Percentiles rank a stretch among this genome's conserved stretches.
These are phyloP conservation scores for Rhingia rostrata DNA, from an alignment of 2,888 invertebrate species.

Conservation along the genomic window DNA sequence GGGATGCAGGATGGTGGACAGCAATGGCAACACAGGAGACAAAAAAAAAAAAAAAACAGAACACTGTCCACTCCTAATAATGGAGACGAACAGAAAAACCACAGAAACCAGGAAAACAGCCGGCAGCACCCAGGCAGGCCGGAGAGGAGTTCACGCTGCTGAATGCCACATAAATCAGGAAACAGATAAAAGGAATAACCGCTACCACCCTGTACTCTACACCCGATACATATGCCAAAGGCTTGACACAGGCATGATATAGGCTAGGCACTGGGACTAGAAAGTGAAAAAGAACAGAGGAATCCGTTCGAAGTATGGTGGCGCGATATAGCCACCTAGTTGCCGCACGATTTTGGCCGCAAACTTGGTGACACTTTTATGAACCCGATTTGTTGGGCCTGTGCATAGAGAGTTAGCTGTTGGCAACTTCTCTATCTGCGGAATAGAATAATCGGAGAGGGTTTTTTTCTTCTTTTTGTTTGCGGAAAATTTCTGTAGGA, in stretches of 20 bases:
- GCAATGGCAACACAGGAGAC: neutral
- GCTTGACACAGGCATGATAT: constrained; percentile 33
- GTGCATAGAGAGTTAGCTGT: constrained; percentile 16
- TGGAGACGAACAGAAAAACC: constrained; percentile 50
- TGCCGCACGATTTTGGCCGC: constrained; percentile 67
- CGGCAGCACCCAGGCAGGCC: constrained; percentile 45
- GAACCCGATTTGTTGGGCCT: constrained; percentile 50
- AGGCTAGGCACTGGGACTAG: neutral
- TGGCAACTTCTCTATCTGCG: constrained; percentile 45
- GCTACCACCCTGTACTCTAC: constrained; percentile 24
- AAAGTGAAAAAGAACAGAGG: constrained; percentile 35
- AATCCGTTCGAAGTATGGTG: constrained; percentile 39
- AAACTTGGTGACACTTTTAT: constrained; percentile 71
- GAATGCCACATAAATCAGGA: constrained; percentile 69
- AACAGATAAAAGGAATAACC: constrained; percentile 64
- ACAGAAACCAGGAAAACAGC: constrained; percentile 65
- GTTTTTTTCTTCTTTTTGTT: neutral
- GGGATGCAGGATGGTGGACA: neutral
- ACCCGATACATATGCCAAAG: constrained; percentile 53
- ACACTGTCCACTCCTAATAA: constrained; percentile 30
- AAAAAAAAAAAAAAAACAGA: neutral
- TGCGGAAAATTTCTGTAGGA: neutral
- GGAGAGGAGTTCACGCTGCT: constrained; percentile 54
- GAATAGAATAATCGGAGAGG: constrained; percentile 28
- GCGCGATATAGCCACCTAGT: constrained; percentile 61